Conservation (phyloP, 2,113 vertebrate species). For the Chlorodrepanis virens region DNA sequence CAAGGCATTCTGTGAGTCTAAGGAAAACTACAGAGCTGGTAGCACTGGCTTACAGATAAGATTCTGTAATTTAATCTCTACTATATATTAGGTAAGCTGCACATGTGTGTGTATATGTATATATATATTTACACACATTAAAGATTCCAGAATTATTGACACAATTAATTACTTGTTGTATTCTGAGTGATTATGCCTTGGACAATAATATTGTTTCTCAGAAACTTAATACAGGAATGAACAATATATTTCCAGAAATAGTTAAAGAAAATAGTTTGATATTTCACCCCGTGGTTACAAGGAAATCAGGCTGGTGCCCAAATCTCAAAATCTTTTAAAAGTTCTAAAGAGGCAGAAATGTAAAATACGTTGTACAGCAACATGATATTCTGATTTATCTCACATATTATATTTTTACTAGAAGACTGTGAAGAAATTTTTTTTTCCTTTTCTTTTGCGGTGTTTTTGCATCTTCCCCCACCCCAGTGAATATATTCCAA, state of each 20-base stretch:
- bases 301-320: background rate
- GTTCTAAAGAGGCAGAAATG: background rate
- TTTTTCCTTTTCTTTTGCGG: background rate
- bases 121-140: rapidly evolving
- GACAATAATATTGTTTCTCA: background rate
- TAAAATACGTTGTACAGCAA: background rate
- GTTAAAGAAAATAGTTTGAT: background rate
- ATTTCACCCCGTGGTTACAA: background rate
- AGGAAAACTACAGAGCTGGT: background rate
- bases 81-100: background rate
- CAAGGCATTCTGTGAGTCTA: background rate
- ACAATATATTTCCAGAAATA: background rate
- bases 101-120: rapidly evolving
- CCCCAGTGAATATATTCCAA: background rate
- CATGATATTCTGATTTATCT: background rate
- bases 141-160: background rate
- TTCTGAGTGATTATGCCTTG: background rate
- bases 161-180: background rate
- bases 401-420: background rate
- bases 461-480: background rate
- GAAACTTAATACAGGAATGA: background rate
- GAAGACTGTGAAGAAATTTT: background rate
- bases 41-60: background rate
- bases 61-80: background rate
- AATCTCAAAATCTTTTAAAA: background rate